Conservation (phyloP, 2,113 vertebrate species). For the Mesembrinibis cayennensis region DNA sequence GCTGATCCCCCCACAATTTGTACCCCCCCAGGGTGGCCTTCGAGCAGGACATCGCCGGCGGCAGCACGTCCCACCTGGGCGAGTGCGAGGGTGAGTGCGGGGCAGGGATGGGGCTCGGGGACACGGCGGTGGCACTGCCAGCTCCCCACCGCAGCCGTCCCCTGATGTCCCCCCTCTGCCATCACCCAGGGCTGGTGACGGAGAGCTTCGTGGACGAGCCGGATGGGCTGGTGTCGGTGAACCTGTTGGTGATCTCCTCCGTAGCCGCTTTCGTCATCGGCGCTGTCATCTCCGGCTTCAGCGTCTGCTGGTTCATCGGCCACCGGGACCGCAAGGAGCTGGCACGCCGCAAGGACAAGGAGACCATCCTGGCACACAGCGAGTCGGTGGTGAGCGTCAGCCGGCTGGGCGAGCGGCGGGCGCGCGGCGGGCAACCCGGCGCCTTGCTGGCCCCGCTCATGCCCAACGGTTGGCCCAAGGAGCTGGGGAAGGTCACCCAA, state of each 20-base stretch:
- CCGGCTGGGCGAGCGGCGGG: constrained; percentile 79
- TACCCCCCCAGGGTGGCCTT: constrained; percentile 77
- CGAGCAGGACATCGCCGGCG: constrained; percentile 89
- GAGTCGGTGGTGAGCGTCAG: constrained; percentile 93
- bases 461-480: constrained; percentile 90
- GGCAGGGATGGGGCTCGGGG: background rate
- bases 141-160: accelerated
- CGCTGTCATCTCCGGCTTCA: constrained; percentile 89
- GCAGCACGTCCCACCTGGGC: constrained; percentile 89
- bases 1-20: background rate
- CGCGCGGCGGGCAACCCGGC: constrained; percentile 63
- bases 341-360: constrained; percentile 88
- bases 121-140: accelerated
- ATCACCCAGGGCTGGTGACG: constrained; percentile 81
- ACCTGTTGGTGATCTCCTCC: constrained; percentile 91
- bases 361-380: constrained; percentile 85
- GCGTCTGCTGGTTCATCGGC: constrained; percentile 93
- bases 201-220: constrained; percentile 92
- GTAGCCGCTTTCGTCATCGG: constrained; percentile 94
- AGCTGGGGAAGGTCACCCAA: constrained; percentile 68
- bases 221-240: constrained; percentile 89
- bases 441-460: constrained; percentile 79
- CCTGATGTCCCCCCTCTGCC: background rate
- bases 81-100: constrained; percentile 89
- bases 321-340: constrained; percentile 86